Evolutionary conservation across 2,888 invertebrate species (phyloP), one percentile per base, ranked within the genome.

Genomic region (Scaptodrosophila latifasciaeformis): DNA sequence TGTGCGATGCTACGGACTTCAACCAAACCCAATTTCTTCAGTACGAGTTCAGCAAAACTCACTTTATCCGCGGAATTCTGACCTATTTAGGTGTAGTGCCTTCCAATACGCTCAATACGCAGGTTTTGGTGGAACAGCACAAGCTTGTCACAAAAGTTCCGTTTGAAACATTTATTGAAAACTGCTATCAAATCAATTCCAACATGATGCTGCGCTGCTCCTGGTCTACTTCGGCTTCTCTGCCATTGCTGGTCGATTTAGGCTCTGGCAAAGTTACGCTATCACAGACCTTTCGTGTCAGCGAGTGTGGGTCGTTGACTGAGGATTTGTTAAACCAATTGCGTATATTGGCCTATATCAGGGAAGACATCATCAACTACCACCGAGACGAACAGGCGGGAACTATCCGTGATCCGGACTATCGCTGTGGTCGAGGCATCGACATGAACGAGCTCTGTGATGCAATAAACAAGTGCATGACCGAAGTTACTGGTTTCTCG

Each of bases 1-100:
- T 92, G 89, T 88, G 92, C 91, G 59, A 88, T 88, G 54, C 88
- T 90, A 17, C 88, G 0, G 89, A 92, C 75, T 46, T 50, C 2
- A 87, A 89, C 34, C 87, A 90, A 12, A 84, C 82, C 0, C 59
- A 83, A 13, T 39, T 86, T 1, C 48, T 85, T 6, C 77, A 83
- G 44, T 77, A 79, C 35, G 83, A 85, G 34, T 84, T 81, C 21
- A 57, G 60, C n/a, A 40, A 50, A 1, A 54, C 52, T 1, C 67
- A 66, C 12, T 79, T 81, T 43, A 67, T 62, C n/a, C 80, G 86
- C 3, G 85, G 86, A 10, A 66, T 83, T 7, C 58, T 85, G 2
- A 68, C 47, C 1, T 86, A 76, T 49, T 60, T 62, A 2, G 86
- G 85, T 1, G 53, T 82, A 0, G 45, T 82, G 13, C 68, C 77